Evolutionary conservation across 1,140 invertebrate species (phyloP).

Genomic region (Sycophila sp.): DNA sequence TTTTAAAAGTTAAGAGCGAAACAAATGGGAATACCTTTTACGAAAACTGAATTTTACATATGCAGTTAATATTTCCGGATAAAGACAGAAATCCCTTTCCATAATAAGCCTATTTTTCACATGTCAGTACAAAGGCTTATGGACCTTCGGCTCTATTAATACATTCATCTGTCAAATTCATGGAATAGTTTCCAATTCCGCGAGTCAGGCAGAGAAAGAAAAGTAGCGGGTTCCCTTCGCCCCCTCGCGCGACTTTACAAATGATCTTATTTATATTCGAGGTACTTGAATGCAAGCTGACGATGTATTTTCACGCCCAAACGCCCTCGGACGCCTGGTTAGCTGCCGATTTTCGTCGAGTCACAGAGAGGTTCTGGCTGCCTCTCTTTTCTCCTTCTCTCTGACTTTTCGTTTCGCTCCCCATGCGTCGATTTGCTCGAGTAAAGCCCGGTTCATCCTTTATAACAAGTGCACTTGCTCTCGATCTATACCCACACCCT

Average conservation of each 20-base stretch:
- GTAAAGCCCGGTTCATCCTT: constrained; percentile 1
- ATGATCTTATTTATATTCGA: constrained; percentile 38
- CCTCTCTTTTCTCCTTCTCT: constrained; percentile 7
- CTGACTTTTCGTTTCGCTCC: not conserved
- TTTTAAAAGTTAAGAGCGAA: too few species aligned
- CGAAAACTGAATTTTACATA: constrained; percentile 17
- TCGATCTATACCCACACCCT: not conserved
- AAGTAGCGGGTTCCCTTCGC: not conserved
- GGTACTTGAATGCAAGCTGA: constrained; percentile 28
- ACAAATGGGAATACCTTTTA: too few species aligned
- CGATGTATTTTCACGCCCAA: constrained; percentile 36
- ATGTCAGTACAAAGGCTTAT: not conserved
- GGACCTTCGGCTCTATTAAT: constrained; percentile 2
- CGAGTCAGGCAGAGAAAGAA: too few species aligned
- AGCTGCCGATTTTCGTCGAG: constrained; percentile 28
- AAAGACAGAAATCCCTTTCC: constrained; percentile 6
- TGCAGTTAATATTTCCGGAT: constrained; percentile 1
- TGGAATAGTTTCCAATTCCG: constrained; percentile 7
- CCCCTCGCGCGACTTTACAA: not conserved
- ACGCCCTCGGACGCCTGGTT: constrained; percentile 23
- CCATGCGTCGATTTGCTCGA: constrained; percentile 14
- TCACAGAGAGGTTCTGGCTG: constrained; percentile 27
- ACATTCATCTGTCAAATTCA: constrained; percentile 25
- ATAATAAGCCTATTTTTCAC: not conserved
- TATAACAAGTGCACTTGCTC: constrained; percentile 28